A percentile compares a stretch with the other conserved stretches of the same genome.
These are phyloP conservation scores for Callopanchax toddi DNA, from an alignment of 2,113 vertebrate genomes.

Conservation along the genomic window DNA sequence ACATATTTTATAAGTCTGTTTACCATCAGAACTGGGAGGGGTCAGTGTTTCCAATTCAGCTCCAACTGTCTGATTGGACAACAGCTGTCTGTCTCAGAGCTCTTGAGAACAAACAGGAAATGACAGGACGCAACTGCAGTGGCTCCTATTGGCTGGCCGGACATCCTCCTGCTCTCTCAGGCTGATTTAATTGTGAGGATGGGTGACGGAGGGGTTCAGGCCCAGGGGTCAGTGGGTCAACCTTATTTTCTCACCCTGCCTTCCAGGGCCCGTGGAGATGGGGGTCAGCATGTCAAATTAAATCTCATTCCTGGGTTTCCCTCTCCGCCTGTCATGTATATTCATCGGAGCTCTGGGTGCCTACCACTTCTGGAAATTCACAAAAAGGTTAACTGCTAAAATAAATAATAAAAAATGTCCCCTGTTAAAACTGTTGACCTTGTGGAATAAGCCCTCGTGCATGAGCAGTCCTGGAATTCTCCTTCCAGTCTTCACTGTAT, in stretches of 20 bases:
- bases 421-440: conserved; percentile 82
- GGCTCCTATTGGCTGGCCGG: conserved; percentile 47
- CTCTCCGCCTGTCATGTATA: conserved; percentile 81
- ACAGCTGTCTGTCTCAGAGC: conserved; percentile 41
- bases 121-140: conserved; percentile 25
- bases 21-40: conserved; percentile 48
- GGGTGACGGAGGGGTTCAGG: conserved; percentile 79
- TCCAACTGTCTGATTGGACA: conserved; percentile 34
- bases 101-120: conserved; percentile 55
- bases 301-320: conserved; percentile 81
- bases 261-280: conserved; percentile 76
- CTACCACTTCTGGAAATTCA: conserved; percentile 81
- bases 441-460: conserved; percentile 72
- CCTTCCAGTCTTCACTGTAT: conserved; percentile 43
- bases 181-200: conserved; percentile 85
- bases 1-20: conserved; percentile 72
- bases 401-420: conserved; percentile 84
- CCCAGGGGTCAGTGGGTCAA: conserved; percentile 79
- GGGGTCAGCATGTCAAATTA: conserved; percentile 85
- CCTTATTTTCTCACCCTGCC: conserved; percentile 82
- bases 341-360: conserved; percentile 80
- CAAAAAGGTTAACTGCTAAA: conserved; percentile 84
- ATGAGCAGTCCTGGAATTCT: conserved; percentile 55
- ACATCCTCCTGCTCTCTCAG: conserved; percentile 56
- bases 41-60: conserved; percentile 18